Evolutionary conservation across 2,113 vertebrate species (phyloP), one percentile per base, ranked within the genome.

Genomic region (Podarcis muralis): DNA sequence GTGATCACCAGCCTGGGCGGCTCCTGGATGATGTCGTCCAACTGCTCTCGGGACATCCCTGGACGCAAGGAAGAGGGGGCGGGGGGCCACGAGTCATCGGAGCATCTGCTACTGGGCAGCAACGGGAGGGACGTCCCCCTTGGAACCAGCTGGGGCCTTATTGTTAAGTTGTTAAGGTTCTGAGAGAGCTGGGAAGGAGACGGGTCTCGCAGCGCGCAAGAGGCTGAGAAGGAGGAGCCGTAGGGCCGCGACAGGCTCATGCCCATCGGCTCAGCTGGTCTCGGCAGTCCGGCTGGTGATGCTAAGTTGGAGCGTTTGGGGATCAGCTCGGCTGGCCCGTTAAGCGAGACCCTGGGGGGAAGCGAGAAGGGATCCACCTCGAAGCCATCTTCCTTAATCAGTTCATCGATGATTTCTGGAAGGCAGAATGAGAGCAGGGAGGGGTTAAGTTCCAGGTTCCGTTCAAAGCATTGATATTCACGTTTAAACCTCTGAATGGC

Each of bases 341-440:
- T 22, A 3, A 76, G 9, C 0, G 23, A 5, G 1, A 0, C 7
- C 81, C 79, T 82, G 40, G 83, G 5, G 0, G 22, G 8, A 40
- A n/a, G 0, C 0, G 65, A 53, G 1, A 9, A 2, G 1, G 1
- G 79, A 12, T 93, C 94, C 4, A 71, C 88, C 25, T 78, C 93
- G 23, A 97, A 97, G 62, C 93, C 94, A 0, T 97, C 95, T 77
- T 95, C 90, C 88, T 92, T 91, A 87, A 97, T 92, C 62, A 96
- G 96, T 84, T 98, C 98, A 0, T 97, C 81, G 0, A 98, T 97
- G 66, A 98, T 95, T 8, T 97, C 98, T 98, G 79, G 0, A 69
- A 57, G 62, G n/a, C 0, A 3, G 27, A 20, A 13, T 4, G 35
- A 69, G 62, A 20, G 27, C 22, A 11, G n/a, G 85, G 1, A 8